Percentiles rank a stretch among this genome's conserved stretches.
Conservation (phyloP, 2,888 invertebrate genomes). For the Blastobasis adustella region DNA sequence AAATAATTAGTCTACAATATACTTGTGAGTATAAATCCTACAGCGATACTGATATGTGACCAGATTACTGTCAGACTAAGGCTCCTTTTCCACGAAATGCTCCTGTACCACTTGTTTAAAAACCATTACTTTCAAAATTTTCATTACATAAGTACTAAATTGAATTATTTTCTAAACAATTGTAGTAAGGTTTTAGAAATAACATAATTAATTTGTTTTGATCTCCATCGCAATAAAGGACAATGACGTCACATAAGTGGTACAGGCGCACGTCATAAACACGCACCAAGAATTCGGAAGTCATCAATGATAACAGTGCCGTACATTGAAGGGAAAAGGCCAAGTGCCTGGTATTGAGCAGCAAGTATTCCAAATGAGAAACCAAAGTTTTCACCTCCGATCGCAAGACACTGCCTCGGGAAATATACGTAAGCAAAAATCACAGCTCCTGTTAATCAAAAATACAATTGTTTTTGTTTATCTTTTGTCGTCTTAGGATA, state of each 20-base stretch:
- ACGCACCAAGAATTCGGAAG: constrained; percentile 27
- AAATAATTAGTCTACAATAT: constrained; percentile 22
- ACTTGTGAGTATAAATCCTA: constrained; percentile 28
- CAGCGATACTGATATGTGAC: constrained; percentile 40
- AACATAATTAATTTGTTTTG: too few relatives aligned
- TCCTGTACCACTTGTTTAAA: neutral
- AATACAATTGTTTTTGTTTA: constrained; percentile 65
- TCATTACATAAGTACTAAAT: too few relatives aligned
- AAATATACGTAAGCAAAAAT: constrained; percentile 69
- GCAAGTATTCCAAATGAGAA: neutral
- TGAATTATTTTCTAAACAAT: too few relatives aligned
- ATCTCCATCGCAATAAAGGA: too few relatives aligned
- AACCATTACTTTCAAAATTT: neutral
- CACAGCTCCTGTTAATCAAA: constrained; percentile 73
- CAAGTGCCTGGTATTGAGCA: neutral
- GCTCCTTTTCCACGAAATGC: neutral
- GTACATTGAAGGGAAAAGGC: neutral
- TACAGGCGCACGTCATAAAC: neutral
- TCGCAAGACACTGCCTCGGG: constrained; percentile 19
- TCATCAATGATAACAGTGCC: constrained; percentile 32
- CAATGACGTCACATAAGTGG: too few relatives aligned
- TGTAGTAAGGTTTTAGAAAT: too few relatives aligned
- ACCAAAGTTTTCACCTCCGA: neutral
- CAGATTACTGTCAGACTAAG: constrained; percentile 21
- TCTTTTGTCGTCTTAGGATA: constrained; percentile 56